Conservation (phyloP, 2,888 invertebrate genomes). For the Sesia bembeciformis region DNA sequence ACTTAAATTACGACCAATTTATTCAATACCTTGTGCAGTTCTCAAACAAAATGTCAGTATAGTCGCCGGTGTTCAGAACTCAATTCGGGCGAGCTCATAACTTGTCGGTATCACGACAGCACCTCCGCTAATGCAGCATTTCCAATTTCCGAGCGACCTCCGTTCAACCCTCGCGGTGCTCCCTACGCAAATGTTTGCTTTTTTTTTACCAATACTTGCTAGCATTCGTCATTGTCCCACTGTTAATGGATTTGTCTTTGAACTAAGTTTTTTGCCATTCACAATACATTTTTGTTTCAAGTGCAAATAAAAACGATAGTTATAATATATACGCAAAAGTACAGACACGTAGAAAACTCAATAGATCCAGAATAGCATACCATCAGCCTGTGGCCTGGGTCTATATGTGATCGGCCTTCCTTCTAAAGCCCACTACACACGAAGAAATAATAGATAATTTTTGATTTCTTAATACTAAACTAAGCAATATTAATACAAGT, state of each 20-base stretch:
- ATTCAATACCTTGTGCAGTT: background rate
- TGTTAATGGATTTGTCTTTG: conserved; percentile 44
- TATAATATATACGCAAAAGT: too few relatives aligned
- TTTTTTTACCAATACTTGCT: conserved; percentile 34
- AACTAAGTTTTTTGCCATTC: conserved; percentile 1
- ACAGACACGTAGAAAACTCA: too few relatives aligned
- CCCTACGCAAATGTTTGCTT: conserved; percentile 36
- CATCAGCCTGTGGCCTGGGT: too few relatives aligned
- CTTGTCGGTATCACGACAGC: conserved; percentile 50
- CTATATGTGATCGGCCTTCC: too few relatives aligned
- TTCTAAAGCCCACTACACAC: too few relatives aligned
- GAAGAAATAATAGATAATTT: too few relatives aligned
- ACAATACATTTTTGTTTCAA: too few relatives aligned
- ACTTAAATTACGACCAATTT: background rate
- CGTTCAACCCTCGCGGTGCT: conserved; percentile 19
- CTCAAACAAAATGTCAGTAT: background rate
- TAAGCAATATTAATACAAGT: too few relatives aligned
- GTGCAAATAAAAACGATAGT: too few relatives aligned
- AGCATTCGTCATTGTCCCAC: conserved; percentile 64
- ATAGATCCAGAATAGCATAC: too few relatives aligned
- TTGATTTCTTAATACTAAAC: too few relatives aligned
- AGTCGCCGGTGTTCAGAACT: conserved; percentile 3
- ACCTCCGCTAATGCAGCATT: conserved; percentile 52
- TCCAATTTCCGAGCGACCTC: conserved; percentile 61
- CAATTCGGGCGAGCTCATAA: conserved; percentile 39